Percentiles rank a stretch among this genome's conserved stretches.
phyloP scores from a whole-genome alignment of 92 coral and sea anemone species.

The Porites cylindrica region DNA sequence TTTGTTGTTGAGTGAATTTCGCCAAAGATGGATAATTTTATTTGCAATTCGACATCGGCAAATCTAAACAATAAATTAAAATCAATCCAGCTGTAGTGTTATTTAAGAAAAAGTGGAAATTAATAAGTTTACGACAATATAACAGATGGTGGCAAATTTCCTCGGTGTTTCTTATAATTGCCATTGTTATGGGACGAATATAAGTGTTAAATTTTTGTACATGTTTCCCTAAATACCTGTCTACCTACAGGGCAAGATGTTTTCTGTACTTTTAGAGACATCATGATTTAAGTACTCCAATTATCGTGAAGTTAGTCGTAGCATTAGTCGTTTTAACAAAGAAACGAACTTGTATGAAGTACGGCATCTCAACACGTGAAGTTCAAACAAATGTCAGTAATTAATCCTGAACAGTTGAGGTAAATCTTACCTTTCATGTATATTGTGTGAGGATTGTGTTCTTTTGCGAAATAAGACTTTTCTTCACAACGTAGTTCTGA shows the following conservation, averaged over 20 bases:
- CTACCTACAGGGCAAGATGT: background rate
- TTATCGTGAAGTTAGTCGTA: background rate
- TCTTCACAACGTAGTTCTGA: background rate
- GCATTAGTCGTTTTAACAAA: background rate
- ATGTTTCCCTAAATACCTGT: background rate
- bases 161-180: conserved; percentile 5
- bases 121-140: conserved; percentile 25
- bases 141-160: conserved; percentile 21
- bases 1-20: conserved; percentile 13
- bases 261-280: background rate
- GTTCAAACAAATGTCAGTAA: background rate
- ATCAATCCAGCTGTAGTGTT: conserved; percentile 53
- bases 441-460: background rate
- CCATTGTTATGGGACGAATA: conserved; percentile 1
- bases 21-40: conserved; percentile 24
- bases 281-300: background rate
- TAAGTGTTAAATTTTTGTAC: conserved; percentile 16
- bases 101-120: conserved; percentile 43
- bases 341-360: background rate
- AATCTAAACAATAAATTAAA: conserved; percentile 49
- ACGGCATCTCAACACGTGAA: too few relatives aligned
- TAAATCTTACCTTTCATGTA: background rate
- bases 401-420: conserved; percentile 6
- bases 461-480: background rate
- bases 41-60: conserved; percentile 44